A percentile compares a stretch with the other conserved stretches of the same genome.
Conservation (phyloP, 2,797 vertebrate genomes). For the Rhinichthys osculus region DNA sequence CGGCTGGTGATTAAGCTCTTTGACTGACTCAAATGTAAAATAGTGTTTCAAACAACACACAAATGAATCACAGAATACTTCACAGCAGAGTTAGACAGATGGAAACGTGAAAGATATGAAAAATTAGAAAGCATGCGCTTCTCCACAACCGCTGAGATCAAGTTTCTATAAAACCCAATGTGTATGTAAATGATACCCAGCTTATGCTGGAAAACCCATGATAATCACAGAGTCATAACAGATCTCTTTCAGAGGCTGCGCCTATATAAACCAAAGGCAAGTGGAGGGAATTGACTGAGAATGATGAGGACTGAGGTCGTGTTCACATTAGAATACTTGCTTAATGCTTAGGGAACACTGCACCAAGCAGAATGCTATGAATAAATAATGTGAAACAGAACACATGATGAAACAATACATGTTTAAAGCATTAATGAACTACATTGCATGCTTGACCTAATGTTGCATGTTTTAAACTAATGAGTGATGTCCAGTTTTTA, state of each 20-base stretch:
- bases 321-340: background rate
- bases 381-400: background rate
- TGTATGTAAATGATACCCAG: conserved; percentile 12
- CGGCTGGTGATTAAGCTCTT: background rate
- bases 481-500: background rate
- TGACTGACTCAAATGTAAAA: background rate
- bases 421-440: background rate
- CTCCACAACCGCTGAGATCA: conserved; percentile 1
- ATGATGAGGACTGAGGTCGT: background rate
- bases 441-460: background rate
- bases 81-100: background rate
- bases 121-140: background rate
- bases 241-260: background rate
- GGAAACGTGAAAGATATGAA: conserved; percentile 7
- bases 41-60: background rate
- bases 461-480: background rate
- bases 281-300: background rate
- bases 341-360: background rate
- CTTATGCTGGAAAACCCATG: background rate
- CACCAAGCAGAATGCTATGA: background rate
- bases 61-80: background rate
- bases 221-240: background rate
- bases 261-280: background rate
- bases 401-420: background rate
- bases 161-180: conserved; percentile 6